Evolutionary conservation across 2,888 invertebrate species (phyloP), one percentile per base, ranked within the genome.

Genomic region (Drosophila paracracens): DNA sequence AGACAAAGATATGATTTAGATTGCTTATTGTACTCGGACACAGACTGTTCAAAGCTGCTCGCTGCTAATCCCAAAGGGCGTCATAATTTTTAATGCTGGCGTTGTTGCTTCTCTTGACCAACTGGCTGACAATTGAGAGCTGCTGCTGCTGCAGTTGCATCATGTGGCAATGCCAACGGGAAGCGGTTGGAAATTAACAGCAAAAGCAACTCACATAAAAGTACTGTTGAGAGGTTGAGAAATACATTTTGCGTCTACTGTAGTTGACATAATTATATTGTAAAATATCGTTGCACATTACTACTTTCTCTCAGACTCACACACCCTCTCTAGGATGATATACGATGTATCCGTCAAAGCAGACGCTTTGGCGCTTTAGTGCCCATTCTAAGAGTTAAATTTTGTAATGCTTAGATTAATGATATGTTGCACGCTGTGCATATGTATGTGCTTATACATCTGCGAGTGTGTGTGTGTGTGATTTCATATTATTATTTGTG

Each of bases 211-310:
- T 36, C 57, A 86, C 81, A 64, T 64, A 81, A 87, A 74, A 84
- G 89, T 74, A 88, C 82, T 87, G 89, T 82, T 74, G 74, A 89
- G 76, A 84, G 82, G 85, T 70, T 72, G 71, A 87, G 70, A 81
- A 83, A 88, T 80, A 76, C 85, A 89, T 89, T 89, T 86, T 83
- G 63, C 60, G 56, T 77, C 60, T 74, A 71, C 71, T 76, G 88
- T 62, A 88, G 77, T 82, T 84, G 88, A 88, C 88, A 82, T 85
- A 89, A 89, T 84, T 89, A 89, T 88, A 88, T 89, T 89, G 86
- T 89, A 85, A 89, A 89, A 84, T 84, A 89, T 84, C 76, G 76
- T 87, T 87, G 72, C 79, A 69, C 79, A 68, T 76, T 80, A 46
- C 51, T 35, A 33, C 58, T 38, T n/a, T 63, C 29, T 16, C 13